These are phyloP conservation scores for Hippopotamyrus pictus DNA, from an alignment of 2,797 vertebrate genomes.

Conservation along the genomic window DNA sequence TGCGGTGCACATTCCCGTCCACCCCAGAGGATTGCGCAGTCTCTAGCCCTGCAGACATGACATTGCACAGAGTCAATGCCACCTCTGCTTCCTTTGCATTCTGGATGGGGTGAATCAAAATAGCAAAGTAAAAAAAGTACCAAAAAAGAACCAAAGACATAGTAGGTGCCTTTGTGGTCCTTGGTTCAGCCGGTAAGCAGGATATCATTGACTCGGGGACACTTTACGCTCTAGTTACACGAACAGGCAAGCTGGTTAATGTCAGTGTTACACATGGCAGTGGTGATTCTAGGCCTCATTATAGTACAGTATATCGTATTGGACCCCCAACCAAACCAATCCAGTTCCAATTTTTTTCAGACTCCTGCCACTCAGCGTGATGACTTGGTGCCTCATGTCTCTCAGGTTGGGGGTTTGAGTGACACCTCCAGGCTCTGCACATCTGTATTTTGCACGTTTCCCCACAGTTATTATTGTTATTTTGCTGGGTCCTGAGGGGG, in stretches of 20 bases:
- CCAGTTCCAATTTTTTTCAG: not conserved
- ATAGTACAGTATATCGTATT: not conserved
- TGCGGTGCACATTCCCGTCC: not conserved
- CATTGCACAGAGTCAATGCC: not conserved
- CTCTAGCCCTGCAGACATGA: slow-evolving; percentile 5
- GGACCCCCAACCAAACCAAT: not conserved
- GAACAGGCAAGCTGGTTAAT: not conserved
- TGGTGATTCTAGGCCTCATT: not conserved
- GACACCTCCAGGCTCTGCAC: not conserved
- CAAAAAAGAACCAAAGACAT: not conserved
- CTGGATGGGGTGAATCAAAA: not conserved
- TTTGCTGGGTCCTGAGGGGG: not conserved
- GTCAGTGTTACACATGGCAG: not conserved
- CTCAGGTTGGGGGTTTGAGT: not conserved
- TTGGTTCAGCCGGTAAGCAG: not conserved
- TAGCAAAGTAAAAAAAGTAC: not conserved
- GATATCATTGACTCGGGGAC: not conserved
- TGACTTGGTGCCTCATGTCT: not conserved
- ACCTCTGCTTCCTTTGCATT: not conserved
- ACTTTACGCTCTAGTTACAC: not conserved
- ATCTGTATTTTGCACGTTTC: not conserved
- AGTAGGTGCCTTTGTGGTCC: not conserved
- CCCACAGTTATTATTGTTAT: not conserved
- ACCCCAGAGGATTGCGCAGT: slow-evolving; percentile 5
- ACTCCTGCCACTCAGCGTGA: not conserved